These are phyloP conservation scores for Paradisaea rubra DNA, from an alignment of 2,113 vertebrate genomes.

Conservation along the genomic window DNA sequence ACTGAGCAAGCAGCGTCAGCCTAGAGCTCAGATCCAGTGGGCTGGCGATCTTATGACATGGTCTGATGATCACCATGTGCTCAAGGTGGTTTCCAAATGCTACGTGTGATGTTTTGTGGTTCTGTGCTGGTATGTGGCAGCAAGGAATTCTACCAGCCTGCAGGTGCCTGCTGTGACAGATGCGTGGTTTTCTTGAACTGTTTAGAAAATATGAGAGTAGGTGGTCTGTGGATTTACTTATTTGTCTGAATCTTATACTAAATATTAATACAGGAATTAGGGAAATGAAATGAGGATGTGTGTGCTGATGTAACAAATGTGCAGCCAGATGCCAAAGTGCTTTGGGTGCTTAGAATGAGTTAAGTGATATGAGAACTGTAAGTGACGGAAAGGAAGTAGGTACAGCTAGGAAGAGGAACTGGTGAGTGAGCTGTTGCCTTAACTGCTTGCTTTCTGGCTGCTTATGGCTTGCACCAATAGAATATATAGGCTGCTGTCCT, in stretches of 20 bases:
- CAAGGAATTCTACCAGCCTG: neutral
- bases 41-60: neutral
- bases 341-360: neutral
- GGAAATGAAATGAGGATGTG: conserved; percentile 56
- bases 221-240: neutral
- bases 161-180: neutral
- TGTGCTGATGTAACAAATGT: neutral
- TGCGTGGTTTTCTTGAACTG: neutral
- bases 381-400: conserved; percentile 11
- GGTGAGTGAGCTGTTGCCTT: neutral
- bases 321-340: neutral
- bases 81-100: neutral
- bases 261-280: neutral
- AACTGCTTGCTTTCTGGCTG: neutral
- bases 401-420: conserved; percentile 36
- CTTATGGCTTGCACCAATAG: neutral
- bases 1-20: neutral
- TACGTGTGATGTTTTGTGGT: accelerated
- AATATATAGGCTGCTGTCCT: neutral
- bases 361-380: conserved; percentile 18
- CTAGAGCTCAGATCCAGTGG: neutral
- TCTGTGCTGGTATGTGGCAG: accelerated
- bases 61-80: neutral
- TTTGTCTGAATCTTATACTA: neutral
- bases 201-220: neutral